phyloP scores from a whole-genome alignment of 2,113 vertebrate species.

The Xenus cinereus region DNA sequence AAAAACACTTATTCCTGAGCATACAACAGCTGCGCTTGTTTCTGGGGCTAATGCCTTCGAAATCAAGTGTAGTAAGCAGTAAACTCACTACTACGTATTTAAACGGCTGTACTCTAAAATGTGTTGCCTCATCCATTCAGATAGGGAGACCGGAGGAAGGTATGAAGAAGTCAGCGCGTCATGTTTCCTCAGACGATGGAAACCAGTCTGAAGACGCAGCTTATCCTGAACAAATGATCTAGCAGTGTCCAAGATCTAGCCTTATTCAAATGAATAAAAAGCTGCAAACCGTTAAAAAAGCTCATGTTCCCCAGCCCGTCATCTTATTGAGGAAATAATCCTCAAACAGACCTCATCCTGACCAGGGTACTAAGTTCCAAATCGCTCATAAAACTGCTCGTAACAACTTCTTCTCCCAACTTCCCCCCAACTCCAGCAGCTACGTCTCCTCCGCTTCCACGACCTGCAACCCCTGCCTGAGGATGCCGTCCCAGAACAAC shows the following conservation, averaged over 20 bases:
- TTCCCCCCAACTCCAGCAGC: neutral
- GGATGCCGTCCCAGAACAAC: neutral
- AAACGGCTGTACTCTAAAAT: neutral
- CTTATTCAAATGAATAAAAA: neutral
- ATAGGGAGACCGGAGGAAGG: neutral
- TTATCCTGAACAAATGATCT: neutral
- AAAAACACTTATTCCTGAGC: constrained; percentile 15
- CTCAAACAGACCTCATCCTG: neutral
- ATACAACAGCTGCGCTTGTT: constrained; percentile 5
- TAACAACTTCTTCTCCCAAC: fast-evolving
- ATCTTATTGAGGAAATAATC: neutral
- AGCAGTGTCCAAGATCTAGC: neutral
- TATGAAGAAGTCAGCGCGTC: neutral
- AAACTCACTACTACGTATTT: neutral
- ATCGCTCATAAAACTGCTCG: neutral
- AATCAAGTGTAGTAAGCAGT: neutral
- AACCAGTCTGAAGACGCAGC: neutral
- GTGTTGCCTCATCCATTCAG: neutral
- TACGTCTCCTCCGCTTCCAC: fast-evolving
- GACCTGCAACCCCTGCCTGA: neutral
- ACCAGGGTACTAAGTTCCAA: neutral
- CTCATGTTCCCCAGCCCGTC: too few relatives aligned
- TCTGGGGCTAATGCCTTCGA: constrained; percentile 27
- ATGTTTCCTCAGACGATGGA: neutral
- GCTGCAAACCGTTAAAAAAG: neutral